Percentiles rank a stretch among this genome's conserved stretches.
Conservation (phyloP, 2,888 invertebrate species). For the Parnassius mnemosyne region DNA sequence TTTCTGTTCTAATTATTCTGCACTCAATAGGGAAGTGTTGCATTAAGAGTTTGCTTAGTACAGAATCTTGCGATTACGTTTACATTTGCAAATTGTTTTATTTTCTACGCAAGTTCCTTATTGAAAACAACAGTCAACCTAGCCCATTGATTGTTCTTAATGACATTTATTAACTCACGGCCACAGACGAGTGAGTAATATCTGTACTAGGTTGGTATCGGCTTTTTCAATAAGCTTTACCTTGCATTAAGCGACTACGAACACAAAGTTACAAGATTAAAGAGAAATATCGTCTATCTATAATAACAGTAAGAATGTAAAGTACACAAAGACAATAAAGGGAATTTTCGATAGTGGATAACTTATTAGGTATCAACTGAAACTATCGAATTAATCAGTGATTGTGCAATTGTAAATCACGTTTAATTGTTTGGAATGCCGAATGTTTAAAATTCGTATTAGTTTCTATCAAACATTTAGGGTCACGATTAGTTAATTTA, state of each 20-base stretch:
- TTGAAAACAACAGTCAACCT: not conserved
- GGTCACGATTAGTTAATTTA: conserved; percentile 18
- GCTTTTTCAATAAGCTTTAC: conserved; percentile 3
- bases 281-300: too few relatives aligned
- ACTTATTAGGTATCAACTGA: conserved; percentile 1
- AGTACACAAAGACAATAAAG: not conserved
- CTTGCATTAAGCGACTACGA: too few relatives aligned
- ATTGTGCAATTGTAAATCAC: conserved; percentile 11
- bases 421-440: conserved; percentile 19
- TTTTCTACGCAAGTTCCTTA: too few relatives aligned
- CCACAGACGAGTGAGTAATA: not conserved
- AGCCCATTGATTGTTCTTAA: conserved; percentile 16
- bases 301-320: too few relatives aligned
- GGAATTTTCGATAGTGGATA: not conserved
- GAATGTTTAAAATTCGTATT: conserved; percentile 8
- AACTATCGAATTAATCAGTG: conserved; percentile 12
- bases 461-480: conserved; percentile 1
- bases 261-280: too few relatives aligned
- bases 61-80: too few relatives aligned
- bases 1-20: too few relatives aligned
- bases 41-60: too few relatives aligned
- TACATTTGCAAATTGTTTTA: too few relatives aligned
- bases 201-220: conserved; percentile 1
- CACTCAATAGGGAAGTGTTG: too few relatives aligned
- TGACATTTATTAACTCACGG: conserved; percentile 15